Percentiles rank a stretch among this genome's conserved stretches.
These are phyloP conservation scores for Linnaemya tessellans DNA, from an alignment of 2,888 invertebrate genomes.

Conservation along the genomic window DNA sequence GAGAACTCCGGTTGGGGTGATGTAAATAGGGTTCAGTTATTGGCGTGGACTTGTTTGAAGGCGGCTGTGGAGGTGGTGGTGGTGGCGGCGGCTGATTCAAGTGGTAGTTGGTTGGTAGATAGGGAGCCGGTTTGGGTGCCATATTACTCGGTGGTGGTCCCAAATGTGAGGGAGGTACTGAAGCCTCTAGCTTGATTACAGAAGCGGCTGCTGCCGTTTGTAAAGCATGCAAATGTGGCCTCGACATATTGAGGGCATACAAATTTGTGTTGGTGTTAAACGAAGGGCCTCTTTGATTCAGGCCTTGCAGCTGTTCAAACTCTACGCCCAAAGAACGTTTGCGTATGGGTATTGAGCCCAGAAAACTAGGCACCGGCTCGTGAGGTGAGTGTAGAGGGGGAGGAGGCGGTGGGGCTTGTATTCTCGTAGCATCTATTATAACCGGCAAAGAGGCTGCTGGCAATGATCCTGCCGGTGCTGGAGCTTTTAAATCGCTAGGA, in stretches of 20 bases:
- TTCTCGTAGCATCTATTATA: constrained; percentile 59
- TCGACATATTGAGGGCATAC: constrained; percentile 80
- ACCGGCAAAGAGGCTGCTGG: constrained; percentile 41
- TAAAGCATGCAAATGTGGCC: constrained; percentile 76
- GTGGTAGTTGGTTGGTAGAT: constrained; percentile 63
- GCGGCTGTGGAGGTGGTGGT: constrained; percentile 23
- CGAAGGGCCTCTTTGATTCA: constrained; percentile 73
- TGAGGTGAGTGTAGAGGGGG: constrained; percentile 81
- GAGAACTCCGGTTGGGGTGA: constrained; percentile 75
- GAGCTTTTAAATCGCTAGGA: constrained; percentile 66
- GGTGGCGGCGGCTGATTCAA: constrained; percentile 48
- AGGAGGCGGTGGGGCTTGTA: constrained; percentile 77
- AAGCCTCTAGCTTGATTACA: constrained; percentile 58
- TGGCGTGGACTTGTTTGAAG: constrained; percentile 36
- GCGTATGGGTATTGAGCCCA: constrained; percentile 82
- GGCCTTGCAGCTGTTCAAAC: constrained; percentile 75
- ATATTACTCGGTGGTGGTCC: constrained; percentile 63
- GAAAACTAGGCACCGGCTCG: constrained; percentile 82
- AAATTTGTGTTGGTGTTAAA: constrained; percentile 72
- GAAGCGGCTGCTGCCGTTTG: constrained; percentile 64
- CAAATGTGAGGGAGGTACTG: constrained; percentile 65
- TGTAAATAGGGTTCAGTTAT: constrained; percentile 73
- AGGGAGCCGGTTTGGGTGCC: constrained; percentile 80
- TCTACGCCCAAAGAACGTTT: constrained; percentile 80
- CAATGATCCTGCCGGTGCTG: constrained; percentile 77